Percentiles rank a stretch among this genome's conserved stretches.
Evolutionary conservation across 2,888 invertebrate genomes (phyloP).

Genomic region (Azorinus chamasolen): DNA sequence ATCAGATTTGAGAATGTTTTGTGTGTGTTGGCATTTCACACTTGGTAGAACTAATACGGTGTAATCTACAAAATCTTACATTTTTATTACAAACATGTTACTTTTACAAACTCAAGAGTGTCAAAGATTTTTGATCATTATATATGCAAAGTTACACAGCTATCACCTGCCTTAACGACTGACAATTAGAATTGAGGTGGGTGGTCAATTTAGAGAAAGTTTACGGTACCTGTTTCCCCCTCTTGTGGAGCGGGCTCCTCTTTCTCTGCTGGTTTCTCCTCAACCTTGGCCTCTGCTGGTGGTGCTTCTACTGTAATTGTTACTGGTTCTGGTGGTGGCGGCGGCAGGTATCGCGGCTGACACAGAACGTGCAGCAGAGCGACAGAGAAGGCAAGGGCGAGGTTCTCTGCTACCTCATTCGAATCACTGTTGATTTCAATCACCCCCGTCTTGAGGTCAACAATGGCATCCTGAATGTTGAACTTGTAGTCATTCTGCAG

Average conservation of each 20-base stretch:
- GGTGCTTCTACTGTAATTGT: constrained; percentile 41
- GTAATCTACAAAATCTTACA: too few species aligned
- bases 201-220: too few species aligned
- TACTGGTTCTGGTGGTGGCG: constrained; percentile 58
- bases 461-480: constrained; percentile 69
- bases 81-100: too few species aligned
- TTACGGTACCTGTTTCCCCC: constrained; percentile 27
- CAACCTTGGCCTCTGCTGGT: constrained; percentile 34
- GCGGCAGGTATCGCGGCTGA: constrained; percentile 85
- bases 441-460: constrained; percentile 79
- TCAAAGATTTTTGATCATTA: too few species aligned
- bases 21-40: too few species aligned
- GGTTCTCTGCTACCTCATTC: constrained; percentile 86
- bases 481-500: constrained; percentile 71
- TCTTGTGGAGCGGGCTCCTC: constrained; percentile 3
- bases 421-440: constrained; percentile 72
- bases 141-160: too few species aligned
- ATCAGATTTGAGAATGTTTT: too few species aligned
- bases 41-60: too few species aligned
- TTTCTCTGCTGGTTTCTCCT: constrained; percentile 43
- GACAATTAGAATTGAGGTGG: too few species aligned
- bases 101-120: too few species aligned
- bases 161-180: too few species aligned
- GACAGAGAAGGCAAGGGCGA: constrained; percentile 87
- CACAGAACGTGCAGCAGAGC: constrained; percentile 87